Evolutionary conservation across 2,113 vertebrate species (phyloP), one percentile per base, ranked within the genome.

Genomic region (Psephotus haematonotus): DNA sequence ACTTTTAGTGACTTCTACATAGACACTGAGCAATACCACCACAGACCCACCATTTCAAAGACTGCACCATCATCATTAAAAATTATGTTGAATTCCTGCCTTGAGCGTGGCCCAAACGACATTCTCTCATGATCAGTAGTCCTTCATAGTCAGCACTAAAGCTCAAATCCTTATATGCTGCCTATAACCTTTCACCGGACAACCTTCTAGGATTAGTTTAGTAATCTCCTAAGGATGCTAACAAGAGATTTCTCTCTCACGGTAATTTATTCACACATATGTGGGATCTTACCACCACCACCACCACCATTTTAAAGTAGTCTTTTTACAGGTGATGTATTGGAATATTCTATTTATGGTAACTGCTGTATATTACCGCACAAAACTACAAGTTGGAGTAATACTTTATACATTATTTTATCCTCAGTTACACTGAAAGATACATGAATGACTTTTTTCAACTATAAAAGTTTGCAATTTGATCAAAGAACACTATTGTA

Each of bases 11-110:
- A 70, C 31, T 65, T 49, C 60, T 80, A 55, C 17, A 18, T 0
- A 88, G 17, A 67, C 39, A 85, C 0, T 29, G 22, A 80, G 33
- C 27, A 85, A 0, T n/a, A 82, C 53, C 23, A 70, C 13, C 46
- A 43, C 29, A 88, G 74, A 98, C 96, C 72, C 93, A 98, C 98
- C 98, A 98, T 88, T 84, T 98, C 98, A 97, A 97, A 98, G 86
- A 98, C 37, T 29, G 67, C 81, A 29, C 97, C 97, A 72, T 97
- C 97, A 16, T 98, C 97, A 49, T 98, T 98, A 96, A 98, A 98
- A 91, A 98, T 97, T 8, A 98, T 19, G 22, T 97, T 87, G 78
- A 97, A 97, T 83, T 93, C 79, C 53, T 75, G 50, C 37, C 82
- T 88, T 68, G 92, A 90, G 62, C 63, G 93, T 3, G 83, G 96